Percentiles rank a stretch among this genome's conserved stretches.
phyloP scores from a whole-genome alignment of 2,797 vertebrate genomes.

The Rhincodon typus region DNA sequence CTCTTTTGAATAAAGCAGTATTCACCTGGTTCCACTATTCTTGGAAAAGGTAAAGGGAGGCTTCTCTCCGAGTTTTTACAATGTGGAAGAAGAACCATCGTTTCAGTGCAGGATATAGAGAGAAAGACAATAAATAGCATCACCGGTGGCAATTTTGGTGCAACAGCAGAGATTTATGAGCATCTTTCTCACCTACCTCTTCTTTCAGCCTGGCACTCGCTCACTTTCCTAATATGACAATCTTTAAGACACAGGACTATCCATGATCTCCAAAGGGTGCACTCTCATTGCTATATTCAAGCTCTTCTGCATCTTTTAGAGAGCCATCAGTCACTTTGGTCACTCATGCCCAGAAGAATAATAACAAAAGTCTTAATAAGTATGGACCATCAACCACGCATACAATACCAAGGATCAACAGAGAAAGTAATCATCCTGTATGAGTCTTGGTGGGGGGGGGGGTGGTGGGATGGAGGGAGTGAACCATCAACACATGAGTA shows the following conservation, averaged over 20 bases:
- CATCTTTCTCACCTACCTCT: neutral
- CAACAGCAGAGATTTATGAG: neutral
- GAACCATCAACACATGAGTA: neutral
- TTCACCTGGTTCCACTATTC: neutral
- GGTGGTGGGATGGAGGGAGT: too few relatives aligned
- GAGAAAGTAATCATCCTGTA: neutral
- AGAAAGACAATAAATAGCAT: neutral
- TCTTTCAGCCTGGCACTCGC: neutral
- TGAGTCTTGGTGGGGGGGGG: neutral
- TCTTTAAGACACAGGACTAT: neutral
- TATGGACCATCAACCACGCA: neutral
- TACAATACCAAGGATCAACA: neutral
- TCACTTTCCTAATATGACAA: neutral
- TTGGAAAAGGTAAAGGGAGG: neutral
- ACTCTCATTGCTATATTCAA: neutral
- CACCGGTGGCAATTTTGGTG: neutral
- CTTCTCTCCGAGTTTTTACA: too few relatives aligned
- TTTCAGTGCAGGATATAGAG: too few relatives aligned
- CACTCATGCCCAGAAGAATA: neutral
- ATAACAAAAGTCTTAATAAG: neutral
- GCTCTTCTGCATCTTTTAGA: neutral
- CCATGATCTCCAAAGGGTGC: neutral
- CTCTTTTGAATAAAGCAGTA: neutral
- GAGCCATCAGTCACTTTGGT: neutral
- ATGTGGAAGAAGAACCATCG: too few relatives aligned